phyloP scores from a whole-genome alignment of 2,888 invertebrate genomes.

The Diplolepis rosae region DNA sequence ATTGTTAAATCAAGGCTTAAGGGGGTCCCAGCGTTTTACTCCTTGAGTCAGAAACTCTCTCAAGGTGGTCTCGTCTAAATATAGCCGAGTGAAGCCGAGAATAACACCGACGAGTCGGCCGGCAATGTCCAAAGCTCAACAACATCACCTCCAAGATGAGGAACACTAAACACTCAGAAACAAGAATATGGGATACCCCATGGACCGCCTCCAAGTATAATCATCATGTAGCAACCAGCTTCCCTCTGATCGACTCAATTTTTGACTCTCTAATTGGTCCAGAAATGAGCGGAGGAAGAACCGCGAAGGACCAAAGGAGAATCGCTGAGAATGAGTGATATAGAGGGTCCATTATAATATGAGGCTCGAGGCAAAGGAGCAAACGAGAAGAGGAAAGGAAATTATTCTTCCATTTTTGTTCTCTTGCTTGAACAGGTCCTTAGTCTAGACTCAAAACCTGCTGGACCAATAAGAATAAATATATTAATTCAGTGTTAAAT shows the following conservation, averaged over 20 bases:
- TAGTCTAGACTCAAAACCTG: background rate
- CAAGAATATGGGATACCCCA: background rate
- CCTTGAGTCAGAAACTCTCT: conserved; percentile 57
- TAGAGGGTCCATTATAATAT: background rate
- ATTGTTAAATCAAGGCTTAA: background rate
- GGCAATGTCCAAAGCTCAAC: conserved; percentile 29
- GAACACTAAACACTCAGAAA: background rate
- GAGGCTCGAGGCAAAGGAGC: background rate
- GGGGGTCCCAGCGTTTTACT: background rate
- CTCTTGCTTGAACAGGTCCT: background rate
- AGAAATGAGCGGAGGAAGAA: background rate
- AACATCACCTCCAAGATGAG: background rate
- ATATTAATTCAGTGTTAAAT: background rate
- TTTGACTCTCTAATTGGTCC: background rate
- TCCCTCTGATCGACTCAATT: background rate
- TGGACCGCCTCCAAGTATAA: background rate
- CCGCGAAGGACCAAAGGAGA: background rate
- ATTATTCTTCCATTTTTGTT: background rate
- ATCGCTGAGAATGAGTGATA: background rate
- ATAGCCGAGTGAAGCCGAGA: conserved; percentile 70
- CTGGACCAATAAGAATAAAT: background rate
- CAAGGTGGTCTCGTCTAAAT: conserved; percentile 73
- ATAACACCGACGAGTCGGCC: conserved; percentile 57
- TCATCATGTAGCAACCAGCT: background rate
- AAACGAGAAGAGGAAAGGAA: background rate